These are phyloP conservation scores for Pterostichus niger DNA, from an alignment of 2,888 invertebrate genomes.

Conservation along the genomic window DNA sequence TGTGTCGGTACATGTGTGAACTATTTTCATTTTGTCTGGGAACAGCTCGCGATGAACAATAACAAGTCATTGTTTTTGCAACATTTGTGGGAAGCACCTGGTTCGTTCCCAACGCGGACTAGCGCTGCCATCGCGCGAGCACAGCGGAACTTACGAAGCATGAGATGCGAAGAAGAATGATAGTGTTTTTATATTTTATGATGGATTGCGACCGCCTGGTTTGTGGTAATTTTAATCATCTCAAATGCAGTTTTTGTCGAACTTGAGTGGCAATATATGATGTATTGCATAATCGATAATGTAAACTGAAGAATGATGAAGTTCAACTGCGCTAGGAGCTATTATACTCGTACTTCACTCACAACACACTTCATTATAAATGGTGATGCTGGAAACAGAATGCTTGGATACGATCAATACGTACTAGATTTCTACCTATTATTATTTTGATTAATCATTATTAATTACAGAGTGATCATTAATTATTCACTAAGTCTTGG, in stretches of 20 bases:
- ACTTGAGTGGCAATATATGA: conserved; percentile 30
- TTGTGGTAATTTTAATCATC: conserved; percentile 46
- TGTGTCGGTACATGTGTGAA: conserved; percentile 18
- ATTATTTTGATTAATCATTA: no score
- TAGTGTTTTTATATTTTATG: conserved; percentile 52
- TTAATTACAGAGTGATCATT: no score
- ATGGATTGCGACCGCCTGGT: conserved; percentile 34
- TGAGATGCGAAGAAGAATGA: conserved; percentile 42
- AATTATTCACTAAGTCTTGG: no score
- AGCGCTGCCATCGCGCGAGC: background rate
- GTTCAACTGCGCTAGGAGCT: no score
- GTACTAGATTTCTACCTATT: no score
- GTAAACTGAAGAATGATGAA: no score
- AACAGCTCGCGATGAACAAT: conserved; percentile 62
- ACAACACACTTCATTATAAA: no score
- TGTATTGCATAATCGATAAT: conserved; percentile 42
- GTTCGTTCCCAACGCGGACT: conserved; percentile 36
- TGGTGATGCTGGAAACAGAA: no score
- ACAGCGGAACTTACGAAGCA: conserved; percentile 7
- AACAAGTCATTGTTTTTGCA: conserved; percentile 64
- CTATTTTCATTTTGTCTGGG: conserved; percentile 65
- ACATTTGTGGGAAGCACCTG: conserved; percentile 65
- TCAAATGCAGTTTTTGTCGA: conserved; percentile 46
- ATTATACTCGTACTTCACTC: no score
- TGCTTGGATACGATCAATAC: no score